Evolutionary conservation across 2,797 vertebrate species (phyloP).

Genomic region (Tarsius wallacei): DNA sequence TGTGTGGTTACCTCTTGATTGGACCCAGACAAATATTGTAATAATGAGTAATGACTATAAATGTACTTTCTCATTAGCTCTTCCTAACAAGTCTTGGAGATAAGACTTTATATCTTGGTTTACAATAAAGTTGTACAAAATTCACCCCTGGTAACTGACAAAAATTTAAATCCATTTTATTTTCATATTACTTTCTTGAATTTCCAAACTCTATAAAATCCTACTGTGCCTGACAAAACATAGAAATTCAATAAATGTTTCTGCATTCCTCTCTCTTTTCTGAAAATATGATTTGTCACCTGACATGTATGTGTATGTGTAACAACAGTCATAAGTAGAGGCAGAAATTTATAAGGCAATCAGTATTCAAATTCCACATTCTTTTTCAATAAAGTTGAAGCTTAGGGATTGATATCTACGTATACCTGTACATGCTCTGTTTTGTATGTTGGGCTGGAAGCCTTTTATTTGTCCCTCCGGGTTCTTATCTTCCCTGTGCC

Average conservation of each 20-base stretch:
- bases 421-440: background rate
- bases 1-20: background rate
- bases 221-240: background rate
- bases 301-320: background rate
- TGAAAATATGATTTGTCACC: background rate
- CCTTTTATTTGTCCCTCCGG: background rate
- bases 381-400: background rate
- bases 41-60: background rate
- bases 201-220: background rate
- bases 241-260: background rate
- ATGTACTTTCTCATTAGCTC: background rate
- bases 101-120: background rate
- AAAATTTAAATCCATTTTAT: background rate
- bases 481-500: background rate
- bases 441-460: background rate
- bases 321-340: background rate
- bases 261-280: background rate
- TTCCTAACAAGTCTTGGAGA: background rate
- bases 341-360: background rate
- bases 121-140: conserved; percentile 6
- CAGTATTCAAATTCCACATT: background rate
- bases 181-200: background rate
- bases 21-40: background rate
- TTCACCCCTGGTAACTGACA: background rate
- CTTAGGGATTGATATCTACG: background rate